Percentiles rank a stretch among this genome's conserved stretches.
phyloP scores from a whole-genome alignment of 2,888 invertebrate species.

The Antheraea assamensis region DNA sequence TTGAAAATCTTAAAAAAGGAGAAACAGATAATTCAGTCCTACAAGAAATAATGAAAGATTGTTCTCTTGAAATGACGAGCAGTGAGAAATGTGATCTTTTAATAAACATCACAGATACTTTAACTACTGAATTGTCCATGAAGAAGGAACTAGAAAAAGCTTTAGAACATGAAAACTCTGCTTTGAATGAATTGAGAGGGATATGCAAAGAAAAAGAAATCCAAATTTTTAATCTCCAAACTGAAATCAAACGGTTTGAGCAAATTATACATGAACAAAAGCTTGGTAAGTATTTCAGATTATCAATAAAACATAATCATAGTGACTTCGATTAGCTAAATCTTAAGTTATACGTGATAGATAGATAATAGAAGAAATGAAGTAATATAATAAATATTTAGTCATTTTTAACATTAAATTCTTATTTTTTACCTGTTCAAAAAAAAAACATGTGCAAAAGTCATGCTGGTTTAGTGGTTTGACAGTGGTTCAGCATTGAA shows the following conservation, averaged over 20 bases:
- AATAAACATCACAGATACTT: slow-evolving; percentile 41
- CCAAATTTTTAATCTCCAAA: slow-evolving; percentile 39
- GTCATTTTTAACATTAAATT: neutral
- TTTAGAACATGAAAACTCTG: slow-evolving; percentile 40
- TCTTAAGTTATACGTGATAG: too few species aligned
- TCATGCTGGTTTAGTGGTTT: too few species aligned
- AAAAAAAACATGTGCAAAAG: too few species aligned
- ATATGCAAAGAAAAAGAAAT: slow-evolving; percentile 46
- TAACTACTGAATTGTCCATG: slow-evolving; percentile 41
- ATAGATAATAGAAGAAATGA: too few species aligned
- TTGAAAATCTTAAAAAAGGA: slow-evolving; percentile 38
- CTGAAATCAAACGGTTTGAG: slow-evolving; percentile 43
- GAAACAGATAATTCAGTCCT: slow-evolving; percentile 35
- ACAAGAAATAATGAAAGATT: slow-evolving; percentile 34
- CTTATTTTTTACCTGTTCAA: neutral
- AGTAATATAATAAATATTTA: too few species aligned
- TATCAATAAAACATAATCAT: neutral
- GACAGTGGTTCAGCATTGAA: too few species aligned
- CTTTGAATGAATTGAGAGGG: slow-evolving; percentile 38
- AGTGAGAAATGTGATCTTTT: slow-evolving; percentile 40
- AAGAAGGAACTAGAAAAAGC: slow-evolving; percentile 42
- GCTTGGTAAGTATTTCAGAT: slow-evolving; percentile 42
- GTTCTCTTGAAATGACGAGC: slow-evolving; percentile 24
- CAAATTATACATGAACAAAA: slow-evolving; percentile 42
- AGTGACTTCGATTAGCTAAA: neutral